These are phyloP conservation scores for Sinosuthora webbiana DNA, from an alignment of 2,113 vertebrate genomes.

Conservation along the genomic window DNA sequence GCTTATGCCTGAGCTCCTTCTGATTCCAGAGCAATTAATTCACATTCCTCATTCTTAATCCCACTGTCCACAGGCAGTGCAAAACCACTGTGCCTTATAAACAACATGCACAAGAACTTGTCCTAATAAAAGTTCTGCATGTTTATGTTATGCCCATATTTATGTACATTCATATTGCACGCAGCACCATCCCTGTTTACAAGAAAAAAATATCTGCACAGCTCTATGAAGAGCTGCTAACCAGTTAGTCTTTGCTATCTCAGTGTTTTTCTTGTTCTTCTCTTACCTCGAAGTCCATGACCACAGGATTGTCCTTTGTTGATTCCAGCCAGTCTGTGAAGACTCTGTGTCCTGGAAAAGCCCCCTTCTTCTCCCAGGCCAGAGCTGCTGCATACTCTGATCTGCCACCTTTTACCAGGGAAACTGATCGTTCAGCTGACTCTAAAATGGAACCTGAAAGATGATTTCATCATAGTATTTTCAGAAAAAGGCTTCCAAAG, in stretches of 20 bases:
- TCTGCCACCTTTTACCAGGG: constrained; percentile 82
- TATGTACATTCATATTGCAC: not conserved
- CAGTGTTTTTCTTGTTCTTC: not conserved
- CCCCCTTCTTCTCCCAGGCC: constrained; percentile 79
- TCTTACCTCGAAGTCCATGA: constrained; percentile 85
- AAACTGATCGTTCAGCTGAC: constrained; percentile 82
- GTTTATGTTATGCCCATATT: not conserved
- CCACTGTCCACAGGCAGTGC: fast-evolving
- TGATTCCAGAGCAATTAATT: not conserved
- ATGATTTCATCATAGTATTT: not conserved
- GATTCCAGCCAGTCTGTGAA: constrained; percentile 86
- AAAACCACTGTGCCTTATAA: not conserved
- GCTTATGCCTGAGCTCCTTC: not conserved
- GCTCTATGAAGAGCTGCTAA: not conserved
- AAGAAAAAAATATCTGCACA: not conserved
- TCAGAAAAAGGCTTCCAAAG: not conserved
- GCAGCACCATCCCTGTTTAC: not conserved
- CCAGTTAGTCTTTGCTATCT: not conserved
- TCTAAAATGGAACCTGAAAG: constrained; percentile 85
- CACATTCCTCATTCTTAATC: not conserved
- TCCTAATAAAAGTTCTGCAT: not conserved
- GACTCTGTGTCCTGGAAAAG: constrained; percentile 60
- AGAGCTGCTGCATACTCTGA: constrained; percentile 80
- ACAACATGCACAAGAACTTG: not conserved
- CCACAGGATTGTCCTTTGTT: constrained; percentile 82